phyloP scores from a whole-genome alignment of 2,888 invertebrate genomes.

The Sesia bembeciformis region DNA sequence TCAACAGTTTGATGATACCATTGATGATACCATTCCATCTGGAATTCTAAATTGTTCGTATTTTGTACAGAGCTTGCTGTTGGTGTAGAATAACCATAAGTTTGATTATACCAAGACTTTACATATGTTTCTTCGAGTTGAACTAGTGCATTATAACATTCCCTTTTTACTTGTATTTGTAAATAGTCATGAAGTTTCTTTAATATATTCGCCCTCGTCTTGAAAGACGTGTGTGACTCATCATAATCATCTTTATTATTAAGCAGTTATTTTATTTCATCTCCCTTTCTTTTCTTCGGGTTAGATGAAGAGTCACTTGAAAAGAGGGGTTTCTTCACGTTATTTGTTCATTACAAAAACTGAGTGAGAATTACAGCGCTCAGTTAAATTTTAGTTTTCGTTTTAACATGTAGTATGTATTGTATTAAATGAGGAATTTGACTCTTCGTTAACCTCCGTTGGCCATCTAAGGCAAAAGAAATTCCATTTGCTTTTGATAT shows the following conservation, averaged over 20 bases:
- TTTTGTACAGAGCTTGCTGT: background rate
- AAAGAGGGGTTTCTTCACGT: background rate
- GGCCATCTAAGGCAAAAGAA: constrained; percentile 8
- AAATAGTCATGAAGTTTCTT: constrained; percentile 12
- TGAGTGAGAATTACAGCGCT: too few species aligned
- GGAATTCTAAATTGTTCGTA: background rate
- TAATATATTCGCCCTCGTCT: constrained; percentile 6
- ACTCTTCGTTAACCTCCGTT: constrained; percentile 10
- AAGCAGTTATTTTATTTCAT: constrained; percentile 13
- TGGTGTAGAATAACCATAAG: constrained; percentile 9
- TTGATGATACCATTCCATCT: too few species aligned
- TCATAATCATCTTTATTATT: constrained; percentile 6
- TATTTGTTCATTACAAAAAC: background rate
- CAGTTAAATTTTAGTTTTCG: too few species aligned
- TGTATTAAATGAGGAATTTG: too few species aligned
- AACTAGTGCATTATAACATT: constrained; percentile 10
- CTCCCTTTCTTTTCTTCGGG: constrained; percentile 12
- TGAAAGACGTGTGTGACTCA: constrained; percentile 9
- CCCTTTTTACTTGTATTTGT: constrained; percentile 12
- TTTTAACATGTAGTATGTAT: too few species aligned
- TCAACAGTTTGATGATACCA: too few species aligned
- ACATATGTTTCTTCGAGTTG: constrained; percentile 8
- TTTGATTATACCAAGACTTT: constrained; percentile 9
- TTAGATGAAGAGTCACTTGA: constrained; percentile 8
- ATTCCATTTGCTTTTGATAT: constrained; percentile 6